A percentile compares a stretch with the other conserved stretches of the same genome.
These are phyloP conservation scores for Leptodactylus fallax DNA, from an alignment of 2,797 vertebrate species.

Conservation along the genomic window DNA sequence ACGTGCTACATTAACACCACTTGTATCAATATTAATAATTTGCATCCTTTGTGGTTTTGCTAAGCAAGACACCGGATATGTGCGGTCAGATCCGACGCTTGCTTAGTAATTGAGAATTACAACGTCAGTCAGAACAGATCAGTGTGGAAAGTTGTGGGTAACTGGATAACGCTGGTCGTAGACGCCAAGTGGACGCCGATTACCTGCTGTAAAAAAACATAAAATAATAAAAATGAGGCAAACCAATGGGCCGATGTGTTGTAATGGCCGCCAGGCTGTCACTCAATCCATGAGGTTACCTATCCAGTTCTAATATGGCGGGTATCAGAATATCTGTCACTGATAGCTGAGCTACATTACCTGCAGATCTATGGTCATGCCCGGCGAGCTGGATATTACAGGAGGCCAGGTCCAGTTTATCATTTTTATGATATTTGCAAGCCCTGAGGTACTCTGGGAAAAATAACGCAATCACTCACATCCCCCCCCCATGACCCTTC, in stretches of 20 bases:
- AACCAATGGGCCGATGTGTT: background rate
- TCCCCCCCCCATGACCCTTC: conserved; percentile 65
- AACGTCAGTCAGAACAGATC: background rate
- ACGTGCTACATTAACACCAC: conserved; percentile 33
- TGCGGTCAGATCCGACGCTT: conserved; percentile 22
- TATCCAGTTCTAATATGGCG: too few species aligned
- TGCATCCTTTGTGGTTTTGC: conserved; percentile 44
- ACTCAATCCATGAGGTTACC: too few species aligned
- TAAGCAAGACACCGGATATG: conserved; percentile 63
- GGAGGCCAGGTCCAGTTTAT: background rate
- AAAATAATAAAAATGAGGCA: background rate
- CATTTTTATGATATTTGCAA: conserved; percentile 49
- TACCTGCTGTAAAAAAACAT: background rate
- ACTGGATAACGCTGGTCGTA: background rate
- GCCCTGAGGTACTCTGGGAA: conserved; percentile 61
- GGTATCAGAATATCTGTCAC: too few species aligned
- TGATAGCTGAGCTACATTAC: background rate
- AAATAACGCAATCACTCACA: conserved; percentile 66
- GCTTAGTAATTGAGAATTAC: conserved; percentile 19
- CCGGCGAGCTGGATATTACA: background rate
- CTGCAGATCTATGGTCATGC: background rate
- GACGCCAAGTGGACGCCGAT: background rate
- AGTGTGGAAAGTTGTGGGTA: background rate
- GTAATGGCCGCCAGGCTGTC: background rate
- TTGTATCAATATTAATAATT: conserved; percentile 39